Evolutionary conservation across 2,113 vertebrate genomes (phyloP).

Genomic region (Morone saxatilis): DNA sequence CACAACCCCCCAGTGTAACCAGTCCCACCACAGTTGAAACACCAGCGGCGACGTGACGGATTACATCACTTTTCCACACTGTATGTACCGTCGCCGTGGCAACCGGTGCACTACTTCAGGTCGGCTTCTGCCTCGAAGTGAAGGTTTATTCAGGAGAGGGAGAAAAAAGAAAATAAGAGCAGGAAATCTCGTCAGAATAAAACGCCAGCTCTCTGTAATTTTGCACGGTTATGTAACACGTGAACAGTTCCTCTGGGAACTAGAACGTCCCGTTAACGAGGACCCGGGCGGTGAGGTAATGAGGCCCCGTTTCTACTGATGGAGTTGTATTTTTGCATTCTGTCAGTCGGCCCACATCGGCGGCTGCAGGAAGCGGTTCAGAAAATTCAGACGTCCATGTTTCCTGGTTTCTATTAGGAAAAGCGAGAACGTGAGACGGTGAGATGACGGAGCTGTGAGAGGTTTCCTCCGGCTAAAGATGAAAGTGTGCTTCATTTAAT

Average conservation of each 20-base stretch:
- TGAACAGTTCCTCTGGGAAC: not conserved
- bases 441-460: too few species aligned
- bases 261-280: not conserved
- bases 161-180: constrained; percentile 30
- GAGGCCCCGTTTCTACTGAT: not conserved
- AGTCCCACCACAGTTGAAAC: constrained; percentile 40
- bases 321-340: too few species aligned
- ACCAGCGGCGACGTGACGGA: constrained; percentile 62
- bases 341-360: too few species aligned
- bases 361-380: too few species aligned
- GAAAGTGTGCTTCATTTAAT: too few species aligned
- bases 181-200: constrained; percentile 46
- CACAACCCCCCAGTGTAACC: constrained; percentile 29
- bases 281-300: constrained; percentile 78
- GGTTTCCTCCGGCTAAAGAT: too few species aligned
- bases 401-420: too few species aligned
- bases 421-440: too few species aligned
- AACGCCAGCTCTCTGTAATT: constrained; percentile 28
- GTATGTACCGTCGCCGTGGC: constrained; percentile 82
- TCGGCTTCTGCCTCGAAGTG: not conserved
- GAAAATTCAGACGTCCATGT: too few species aligned
- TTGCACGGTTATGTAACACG: constrained; percentile 27
- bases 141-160: not conserved
- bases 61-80: constrained; percentile 80
- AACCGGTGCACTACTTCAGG: constrained; percentile 69